Evolutionary conservation across 2,113 vertebrate genomes (phyloP), one percentile per base, ranked within the genome.

Genomic region (Oncorhynchus clarkii): DNA sequence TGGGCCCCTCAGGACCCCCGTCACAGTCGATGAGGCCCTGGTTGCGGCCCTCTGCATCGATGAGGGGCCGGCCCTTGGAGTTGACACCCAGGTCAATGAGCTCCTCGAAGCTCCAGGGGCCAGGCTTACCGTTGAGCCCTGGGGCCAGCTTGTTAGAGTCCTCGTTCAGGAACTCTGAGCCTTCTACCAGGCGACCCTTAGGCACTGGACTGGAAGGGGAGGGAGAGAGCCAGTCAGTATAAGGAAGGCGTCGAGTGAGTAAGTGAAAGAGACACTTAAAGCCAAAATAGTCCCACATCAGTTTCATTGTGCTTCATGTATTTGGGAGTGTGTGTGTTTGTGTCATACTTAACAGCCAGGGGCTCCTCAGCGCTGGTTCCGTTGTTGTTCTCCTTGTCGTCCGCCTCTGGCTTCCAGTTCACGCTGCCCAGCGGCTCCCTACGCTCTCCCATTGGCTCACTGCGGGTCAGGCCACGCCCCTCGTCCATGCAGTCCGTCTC

Each of bases 61-160:
- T 82, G 76, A 92, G 88, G 24, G 91, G 86, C 71, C 90, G 85
- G 48, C 90, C 75, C 87, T 93, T 95, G 70, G 91, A 78, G 86
- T 93, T 92, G n/a, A 91, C 86, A 60, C 89, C 92, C 74, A 94
- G 14, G 6, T 96, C 95, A 70, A 94, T 94, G n/a, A 94, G 87
- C 70, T 95, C 94, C 78, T 96, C 93, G 29, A 92, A 93, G 80
- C 91, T 92, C 96, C 95, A 95, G 0, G 93, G 86, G 51, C 86
- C 90, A 59, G 94, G 82, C 87, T 94, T 95, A 1, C 95, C 92
- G 4, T 94, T 95, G 27, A 95, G 82, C 67, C 89, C 92, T 1
- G 84, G 84, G 18, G 71, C 82, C 67, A 85, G 0, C 13, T 91
- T 92, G 70, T 90, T 88, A 12, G 62, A 75, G 74, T 92, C 91